Base-by-base conservation (phyloP, 1,140 invertebrate genomes). In the Drosophila sulfurigaster region DNA sequence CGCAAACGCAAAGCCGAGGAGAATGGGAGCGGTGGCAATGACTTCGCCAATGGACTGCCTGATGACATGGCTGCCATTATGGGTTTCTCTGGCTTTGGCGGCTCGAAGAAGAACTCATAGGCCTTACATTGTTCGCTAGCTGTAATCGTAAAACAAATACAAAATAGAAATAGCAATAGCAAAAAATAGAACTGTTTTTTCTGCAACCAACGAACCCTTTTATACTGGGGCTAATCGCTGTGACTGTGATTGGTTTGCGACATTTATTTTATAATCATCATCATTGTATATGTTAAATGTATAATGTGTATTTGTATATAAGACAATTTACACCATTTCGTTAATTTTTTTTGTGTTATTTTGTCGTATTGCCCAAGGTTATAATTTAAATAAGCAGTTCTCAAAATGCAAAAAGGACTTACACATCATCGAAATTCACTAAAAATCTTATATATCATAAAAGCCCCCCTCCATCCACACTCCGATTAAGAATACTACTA, bases 71-170 rank as follows among this genome's bases (percentile, higher is more conserved):
- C 97, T 6, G 96, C 97, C 65, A 96, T 99, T 46, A 99, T 99
- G 99, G 99, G 99, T 13, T 99, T 99, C 93, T 97, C 97, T 10
- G 98, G 98, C 1, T 99, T 99, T 94, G 97, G 98, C 1, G 95
- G 96, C 1, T 96, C 97, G 16, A 99, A 99, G 92, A 98, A 98
- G 49, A 93, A 92, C 63, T 91, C 79, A 76, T 93, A 92, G 86
- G 48, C n/a, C 30, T 59, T 69, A 69, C 35, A 58, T 52, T 72
- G 46, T 70, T 66, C 38, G 10, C 63, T 77, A 79, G 46, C 35
- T 56, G 45, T 48, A 54, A 59, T 73, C 57, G 64, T 43, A 60
- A 77, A 62, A 63, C 38, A 62, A 73, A 81, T 72, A 74, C 58
- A 48, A 16, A 78, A 57, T 57, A 67, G 54, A 75, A 49, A 41